Conservation (phyloP, 2,888 invertebrate species). For the Papilio elwesi region DNA sequence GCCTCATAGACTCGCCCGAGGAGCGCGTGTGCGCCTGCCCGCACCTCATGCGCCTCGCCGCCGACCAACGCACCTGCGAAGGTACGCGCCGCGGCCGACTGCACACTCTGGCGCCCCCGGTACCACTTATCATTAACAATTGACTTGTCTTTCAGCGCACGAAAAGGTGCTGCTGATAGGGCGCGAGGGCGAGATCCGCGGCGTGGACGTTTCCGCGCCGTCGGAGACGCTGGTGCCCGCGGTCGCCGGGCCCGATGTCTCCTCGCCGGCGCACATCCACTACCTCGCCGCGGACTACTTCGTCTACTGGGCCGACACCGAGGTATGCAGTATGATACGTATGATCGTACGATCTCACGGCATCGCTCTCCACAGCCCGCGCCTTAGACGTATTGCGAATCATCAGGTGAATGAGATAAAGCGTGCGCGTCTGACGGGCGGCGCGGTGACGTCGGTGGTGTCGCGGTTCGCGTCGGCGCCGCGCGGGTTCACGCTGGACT, state of each 20-base stretch:
- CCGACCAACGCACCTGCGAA: constrained; percentile 87
- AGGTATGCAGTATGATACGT: constrained; percentile 62
- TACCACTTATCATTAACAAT: too few relatives aligned
- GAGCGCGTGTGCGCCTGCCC: constrained; percentile 92
- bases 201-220: constrained; percentile 90
- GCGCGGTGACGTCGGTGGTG: constrained; percentile 85
- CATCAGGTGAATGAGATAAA: constrained; percentile 87
- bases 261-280: constrained; percentile 88
- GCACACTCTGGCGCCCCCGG: not conserved
- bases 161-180: constrained; percentile 92
- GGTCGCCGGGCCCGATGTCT: constrained; percentile 88
- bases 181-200: constrained; percentile 90
- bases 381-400: not conserved
- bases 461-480: constrained; percentile 76
- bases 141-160: constrained; percentile 81
- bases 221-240: constrained; percentile 92
- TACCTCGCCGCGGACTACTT: constrained; percentile 86
- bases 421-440: constrained; percentile 86
- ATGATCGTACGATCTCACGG: not conserved
- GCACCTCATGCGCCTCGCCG: constrained; percentile 91
- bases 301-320: constrained; percentile 91
- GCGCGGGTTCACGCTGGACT: constrained; percentile 91
- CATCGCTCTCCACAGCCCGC: not conserved
- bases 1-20: constrained; percentile 87
- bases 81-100: constrained; percentile 61